A percentile compares a stretch with the other conserved stretches of the same genome.
Conservation (phyloP, 2,797 vertebrate genomes). For the Botia kubotai region DNA sequence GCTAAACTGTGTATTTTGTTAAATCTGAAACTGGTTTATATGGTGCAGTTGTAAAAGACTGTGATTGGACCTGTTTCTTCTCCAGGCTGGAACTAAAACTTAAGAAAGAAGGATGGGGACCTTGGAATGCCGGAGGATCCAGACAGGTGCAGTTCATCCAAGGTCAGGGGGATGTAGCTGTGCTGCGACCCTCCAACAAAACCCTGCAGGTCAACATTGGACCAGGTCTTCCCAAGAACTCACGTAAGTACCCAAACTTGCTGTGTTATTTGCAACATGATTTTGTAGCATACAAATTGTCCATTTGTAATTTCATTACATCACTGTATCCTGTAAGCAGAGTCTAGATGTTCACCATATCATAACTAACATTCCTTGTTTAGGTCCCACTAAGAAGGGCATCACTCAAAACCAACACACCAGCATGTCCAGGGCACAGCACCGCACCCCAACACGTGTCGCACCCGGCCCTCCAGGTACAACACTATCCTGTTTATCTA, state of each 20-base stretch:
- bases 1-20: background rate
- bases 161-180: slow-evolving; percentile 85
- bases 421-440: slow-evolving; percentile 71
- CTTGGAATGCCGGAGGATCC: slow-evolving; percentile 88
- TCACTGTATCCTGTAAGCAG: background rate
- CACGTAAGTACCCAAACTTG: slow-evolving; percentile 83
- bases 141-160: slow-evolving; percentile 91
- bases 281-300: background rate
- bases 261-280: background rate
- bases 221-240: slow-evolving; percentile 92
- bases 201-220: slow-evolving; percentile 96
- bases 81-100: slow-evolving; percentile 93
- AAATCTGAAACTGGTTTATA: background rate
- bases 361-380: slow-evolving; percentile 39
- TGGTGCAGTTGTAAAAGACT: background rate
- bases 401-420: slow-evolving; percentile 71
- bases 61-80: background rate
- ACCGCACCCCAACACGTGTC: slow-evolving; percentile 83
- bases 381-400: slow-evolving; percentile 89
- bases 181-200: slow-evolving; percentile 91
- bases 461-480: slow-evolving; percentile 94
- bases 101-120: slow-evolving; percentile 98
- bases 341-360: background rate
- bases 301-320: no score
- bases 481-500: background rate